Conservation (phyloP, 64 coral and sea anemone genomes). For the Montipora sp. region DNA sequence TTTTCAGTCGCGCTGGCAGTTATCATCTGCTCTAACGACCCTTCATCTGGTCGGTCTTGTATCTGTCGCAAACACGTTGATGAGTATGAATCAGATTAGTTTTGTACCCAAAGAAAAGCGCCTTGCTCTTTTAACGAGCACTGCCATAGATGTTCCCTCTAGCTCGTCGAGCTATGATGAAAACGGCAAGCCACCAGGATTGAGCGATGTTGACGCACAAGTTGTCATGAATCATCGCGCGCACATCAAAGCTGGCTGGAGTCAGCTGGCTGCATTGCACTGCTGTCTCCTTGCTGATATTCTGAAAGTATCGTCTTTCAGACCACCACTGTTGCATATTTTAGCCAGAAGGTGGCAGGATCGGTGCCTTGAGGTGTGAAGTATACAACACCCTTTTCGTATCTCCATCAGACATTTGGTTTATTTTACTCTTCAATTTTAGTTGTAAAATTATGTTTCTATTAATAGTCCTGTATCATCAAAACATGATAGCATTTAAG, state of each 20-base stretch:
- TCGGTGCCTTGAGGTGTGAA: slow-evolving; percentile 90
- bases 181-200: slow-evolving; percentile 17
- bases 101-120: slow-evolving; percentile 87
- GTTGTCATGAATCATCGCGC: slow-evolving; percentile 90
- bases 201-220: slow-evolving; percentile 62
- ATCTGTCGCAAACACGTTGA: slow-evolving; percentile 93
- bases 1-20: slow-evolving; percentile 87
- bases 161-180: slow-evolving; percentile 78
- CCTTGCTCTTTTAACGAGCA: slow-evolving; percentile 76
- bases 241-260: slow-evolving; percentile 99
- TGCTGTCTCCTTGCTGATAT: slow-evolving; percentile 95
- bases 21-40: slow-evolving; percentile 92
- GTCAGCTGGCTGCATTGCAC: slow-evolving; percentile 96
- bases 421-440: not conserved
- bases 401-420: not conserved
- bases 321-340: slow-evolving; percentile 92
- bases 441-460: too few relatives aligned
- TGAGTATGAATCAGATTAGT: slow-evolving; percentile 99
- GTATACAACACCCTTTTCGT: not conserved
- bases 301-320: slow-evolving; percentile 72
- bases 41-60: slow-evolving; percentile 92
- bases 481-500: too few relatives aligned
- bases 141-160: slow-evolving; percentile 32
- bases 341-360: slow-evolving; percentile 98
- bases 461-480: too few relatives aligned